Evolutionary conservation across 2,797 vertebrate genomes (phyloP).

Genomic region (Danio choprae): DNA sequence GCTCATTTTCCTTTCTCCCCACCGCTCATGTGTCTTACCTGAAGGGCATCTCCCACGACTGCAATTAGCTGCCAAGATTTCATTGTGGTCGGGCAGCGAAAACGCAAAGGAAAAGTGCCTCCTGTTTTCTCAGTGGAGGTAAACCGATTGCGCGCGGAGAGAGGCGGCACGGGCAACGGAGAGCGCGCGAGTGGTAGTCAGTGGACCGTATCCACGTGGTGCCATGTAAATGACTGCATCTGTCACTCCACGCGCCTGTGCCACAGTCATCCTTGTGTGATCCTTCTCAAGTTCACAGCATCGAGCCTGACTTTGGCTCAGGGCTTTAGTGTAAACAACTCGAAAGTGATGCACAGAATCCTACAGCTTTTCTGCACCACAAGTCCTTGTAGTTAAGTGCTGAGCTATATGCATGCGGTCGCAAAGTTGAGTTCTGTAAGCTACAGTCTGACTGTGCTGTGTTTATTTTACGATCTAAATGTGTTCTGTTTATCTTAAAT

Average conservation of each 20-base stretch:
- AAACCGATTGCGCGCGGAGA: slow-evolving; percentile 52
- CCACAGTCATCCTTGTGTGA: slow-evolving; percentile 44
- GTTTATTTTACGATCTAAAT: neutral
- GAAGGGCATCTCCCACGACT: slow-evolving; percentile 84
- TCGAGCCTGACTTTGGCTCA: slow-evolving; percentile 33
- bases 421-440: slow-evolving; percentile 5
- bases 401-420: slow-evolving; percentile 1
- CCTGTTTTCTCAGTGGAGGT: slow-evolving; percentile 68
- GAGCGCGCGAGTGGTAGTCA: slow-evolving; percentile 66
- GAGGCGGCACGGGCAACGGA: slow-evolving; percentile 42
- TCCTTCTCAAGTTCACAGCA: slow-evolving; percentile 30
- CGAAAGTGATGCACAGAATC: slow-evolving; percentile 32
- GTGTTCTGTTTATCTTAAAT: neutral
- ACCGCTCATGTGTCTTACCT: slow-evolving; percentile 75
- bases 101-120: slow-evolving; percentile 65
- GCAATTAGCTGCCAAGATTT: slow-evolving; percentile 83
- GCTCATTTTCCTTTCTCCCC: slow-evolving; percentile 66
- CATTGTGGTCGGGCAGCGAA: slow-evolving; percentile 76
- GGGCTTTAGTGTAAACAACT: slow-evolving; percentile 45
- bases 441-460: too few species aligned
- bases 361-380: slow-evolving; percentile 35
- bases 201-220: slow-evolving; percentile 75
- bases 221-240: slow-evolving; percentile 74
- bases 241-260: slow-evolving; percentile 53
- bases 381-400: slow-evolving; percentile 30